Evolutionary conservation across 2,888 invertebrate species (phyloP), one percentile per base, ranked within the genome.

Genomic region (Dione vanillae): DNA sequence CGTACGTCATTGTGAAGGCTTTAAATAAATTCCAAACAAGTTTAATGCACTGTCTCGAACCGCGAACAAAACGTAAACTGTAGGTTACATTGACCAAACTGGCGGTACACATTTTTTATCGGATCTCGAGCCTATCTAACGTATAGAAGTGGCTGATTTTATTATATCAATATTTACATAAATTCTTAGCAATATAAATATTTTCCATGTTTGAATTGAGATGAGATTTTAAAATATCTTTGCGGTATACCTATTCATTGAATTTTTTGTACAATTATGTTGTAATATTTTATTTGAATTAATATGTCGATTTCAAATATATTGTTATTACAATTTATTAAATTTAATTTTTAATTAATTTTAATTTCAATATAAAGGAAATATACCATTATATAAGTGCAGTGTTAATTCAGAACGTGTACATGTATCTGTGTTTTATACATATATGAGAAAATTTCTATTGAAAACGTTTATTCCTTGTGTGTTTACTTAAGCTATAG

Each of bases 1-100:
- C 78, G 69, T 78, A 75, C 58, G 79, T 75, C 79, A 79, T 78
- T 20, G 16, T 66, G 58, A 65, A 61, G 58, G 37, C 51, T 64
- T 59, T 41, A 65, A 68, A 68, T 52, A 67, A 19, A 40, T 37
- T 65, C 27, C 40, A 67, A 58, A 62, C 62, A 47, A 67, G 68
- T 35, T 68, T 65, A 58, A 45, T 56, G 35, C 67, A 58, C 65
- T 45, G 59, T 59, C 49, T 67, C 64, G 40, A 64, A 67, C 67
- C 65, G 69, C 69, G 65, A 54, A 56, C 69, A 54, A 66, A 73
- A 69, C 69, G 52, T 49, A 27, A 71, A 69, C 69, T 69, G 69
- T n/a, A 54, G 71, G 59, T 37, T 47, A 61, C 67, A 62, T 59
- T 69, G 73, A 69, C 68, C 79, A 64, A 65, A 59, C 59, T 64